Evolutionary conservation across 2,888 invertebrate genomes (phyloP), one percentile per base, ranked within the genome.

Genomic region (Acleris emargana): DNA sequence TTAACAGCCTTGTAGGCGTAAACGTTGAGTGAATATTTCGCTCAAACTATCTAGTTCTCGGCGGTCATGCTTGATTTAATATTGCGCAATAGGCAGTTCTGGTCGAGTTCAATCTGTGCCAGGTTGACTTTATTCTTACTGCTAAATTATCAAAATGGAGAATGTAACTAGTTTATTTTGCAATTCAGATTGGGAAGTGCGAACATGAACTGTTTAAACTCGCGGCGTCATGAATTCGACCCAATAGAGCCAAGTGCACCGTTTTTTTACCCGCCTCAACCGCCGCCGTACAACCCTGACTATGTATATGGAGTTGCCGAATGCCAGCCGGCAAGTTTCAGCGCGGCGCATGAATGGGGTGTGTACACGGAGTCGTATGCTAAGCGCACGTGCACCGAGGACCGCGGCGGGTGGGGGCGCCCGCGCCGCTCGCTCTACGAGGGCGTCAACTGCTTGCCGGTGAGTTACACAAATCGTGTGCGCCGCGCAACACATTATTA

Each of bases 361-460:
- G 69, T 72, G 57, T 79, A 71, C 67, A 76, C 76, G 62, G 79
- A 82, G 70, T 69, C 75, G 66, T 73, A 78, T 69, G 67, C 71
- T 71, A 76, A 70, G 71, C 75, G 74, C 72, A 78, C 75, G 69
- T 77, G 76, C 22, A 57, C 55, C 69, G 79, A 78, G 69, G 79
- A 77, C 78, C 80, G 74, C 67, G 73, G 73, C 68, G 86, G 81
- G 80, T 80, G 84, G 83, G 82, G 82, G 78, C 80, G 78, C 73
- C 75, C 76, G 75, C 87, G 88, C 71, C 81, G 81, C 70, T 91
- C 91, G 72, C 77, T 91, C 72, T 91, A 90, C 79, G 91, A 92
- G 82, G 91, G 90, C 81, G 91, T 91, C 79, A 88, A 89, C 84
- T 88, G 82, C 75, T 72, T 78, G 81, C 80, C 88, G 87, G 89